Base-by-base conservation (phyloP, 2,113 vertebrate genomes). In the Centropus unirufus region DNA sequence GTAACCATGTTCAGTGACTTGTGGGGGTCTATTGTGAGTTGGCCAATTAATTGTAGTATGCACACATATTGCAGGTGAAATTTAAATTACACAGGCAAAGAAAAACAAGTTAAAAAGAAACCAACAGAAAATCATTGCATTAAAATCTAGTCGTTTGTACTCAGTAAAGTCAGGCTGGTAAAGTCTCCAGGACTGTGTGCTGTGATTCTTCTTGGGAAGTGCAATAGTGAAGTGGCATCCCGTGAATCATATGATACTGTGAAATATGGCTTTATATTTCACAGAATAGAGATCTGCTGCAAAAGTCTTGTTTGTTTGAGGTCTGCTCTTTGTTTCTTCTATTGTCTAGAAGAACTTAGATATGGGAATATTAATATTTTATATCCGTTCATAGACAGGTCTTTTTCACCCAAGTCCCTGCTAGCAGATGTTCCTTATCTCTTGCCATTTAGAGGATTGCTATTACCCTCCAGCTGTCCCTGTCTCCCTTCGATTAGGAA, bases 401-500 rank as follows among this genome's bases (percentile, higher is more conserved):
- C 92, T 91, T 96, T 93, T 97, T 94, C 77, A 94, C 42, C 69
- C 42, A 39, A 21, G 22, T 94, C 61, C 27, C 68, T 83, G 61
- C 63, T 83, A 93, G 90, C 92, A 97, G 92, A 94, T 94, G 90
- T 91, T 96, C 76, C 86, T 97, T 96, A 96, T 96, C 94, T 87
- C 42, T 70, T 67, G 19, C 51, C 23, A 88, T 93, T 89, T 83
- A 91, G 83, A 87, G 72, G 29, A 52, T n/a, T 83, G 58, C 47
- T 95, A 52, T 89, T 92, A 81, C 47, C 52, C 52, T 96, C 79
- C 77, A 93, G 67, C 70, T 87, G 47, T 76, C 58, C 32, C 84
- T 87, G 74, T 68, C 92, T 86, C 64, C 44, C 9, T 83, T 74
- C 1, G 6, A 78, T 94, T 94, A 89, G 24, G 21, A 72, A 95